Base-by-base conservation (phyloP, 1,140 invertebrate species). In the Chironomus striatipennis region DNA sequence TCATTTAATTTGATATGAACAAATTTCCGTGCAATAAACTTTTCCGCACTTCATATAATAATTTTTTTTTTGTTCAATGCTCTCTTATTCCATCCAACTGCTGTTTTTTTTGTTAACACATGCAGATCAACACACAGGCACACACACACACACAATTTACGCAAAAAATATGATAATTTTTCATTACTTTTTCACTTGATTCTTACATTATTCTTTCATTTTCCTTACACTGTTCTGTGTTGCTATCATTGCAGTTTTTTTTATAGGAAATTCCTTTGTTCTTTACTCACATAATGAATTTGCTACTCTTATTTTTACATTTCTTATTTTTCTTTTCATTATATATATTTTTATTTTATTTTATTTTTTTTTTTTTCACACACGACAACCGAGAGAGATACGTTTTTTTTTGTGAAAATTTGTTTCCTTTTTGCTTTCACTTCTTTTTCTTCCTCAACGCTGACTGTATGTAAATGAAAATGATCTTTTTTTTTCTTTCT, bases 221-320 rank as follows among this genome's bases (percentile, higher is more conserved):
- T n/a, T n/a, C n/a, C n/a, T n/a, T n/a, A 57, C 47, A 57, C n/a
- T 10, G 12, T 57, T 57, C n/a, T n/a, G 12, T 57, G 12, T 57
- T n/a, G 47, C 47, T 57, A 57, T 57, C 47, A 57, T 57, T 57
- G 47, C 47, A 57, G 24, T 34, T 34, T 5, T 34, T 34, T 34
- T 34, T 34, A 34, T 34, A 70, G 65, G 65, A 70, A 70, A 70
- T 70, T 70, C 18, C 65, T 70, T 70, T 70, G 65, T 70, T 57
- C 65, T 70, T 70, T 18, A 70, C 17, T 4, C 65, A 18, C n/a
- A 20, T 20, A 20, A 20, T 20, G n/a, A 18, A 18, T 20, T 70
- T 70, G 9, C 64, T 67, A 34, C n/a, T 67, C 64, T 18, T 9
- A 70, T 18, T 21, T 18, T 10, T 20, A 10, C 17, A 70, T 70